Conservation (phyloP, 2,797 vertebrate genomes). For the Gorsachius magnificus region DNA sequence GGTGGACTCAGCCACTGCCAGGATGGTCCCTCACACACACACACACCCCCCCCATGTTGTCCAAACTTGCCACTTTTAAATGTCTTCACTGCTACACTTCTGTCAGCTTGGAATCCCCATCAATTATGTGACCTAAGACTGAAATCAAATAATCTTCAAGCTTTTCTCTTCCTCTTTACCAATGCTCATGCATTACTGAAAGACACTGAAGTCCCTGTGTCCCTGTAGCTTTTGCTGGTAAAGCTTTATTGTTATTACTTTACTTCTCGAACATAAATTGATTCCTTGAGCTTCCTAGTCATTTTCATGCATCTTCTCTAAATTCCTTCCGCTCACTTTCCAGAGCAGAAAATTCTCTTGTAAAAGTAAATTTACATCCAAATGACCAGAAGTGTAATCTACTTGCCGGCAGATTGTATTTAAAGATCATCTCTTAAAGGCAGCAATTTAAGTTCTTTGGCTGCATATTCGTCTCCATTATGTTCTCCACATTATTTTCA, state of each 20-base stretch:
- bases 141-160: background rate
- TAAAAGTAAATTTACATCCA: background rate
- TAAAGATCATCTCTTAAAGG: slow-evolving; percentile 2
- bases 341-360: background rate
- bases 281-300: background rate
- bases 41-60: background rate
- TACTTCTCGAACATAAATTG: background rate
- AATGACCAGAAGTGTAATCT: slow-evolving; percentile 1
- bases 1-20: background rate
- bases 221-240: background rate
- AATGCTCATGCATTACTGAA: background rate
- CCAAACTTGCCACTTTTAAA: background rate
- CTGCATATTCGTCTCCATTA: background rate
- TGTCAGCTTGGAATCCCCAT: background rate
- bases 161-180: background rate
- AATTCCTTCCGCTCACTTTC: background rate
- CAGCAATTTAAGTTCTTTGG: background rate
- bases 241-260: background rate
- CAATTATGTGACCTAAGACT: background rate
- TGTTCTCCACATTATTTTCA: background rate
- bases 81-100: background rate
- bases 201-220: background rate
- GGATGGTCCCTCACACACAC: fast-evolving
- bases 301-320: background rate
- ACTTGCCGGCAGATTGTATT: background rate